phyloP scores from a whole-genome alignment of 2,113 vertebrate genomes.

The cat (Felis catus) region DNA sequence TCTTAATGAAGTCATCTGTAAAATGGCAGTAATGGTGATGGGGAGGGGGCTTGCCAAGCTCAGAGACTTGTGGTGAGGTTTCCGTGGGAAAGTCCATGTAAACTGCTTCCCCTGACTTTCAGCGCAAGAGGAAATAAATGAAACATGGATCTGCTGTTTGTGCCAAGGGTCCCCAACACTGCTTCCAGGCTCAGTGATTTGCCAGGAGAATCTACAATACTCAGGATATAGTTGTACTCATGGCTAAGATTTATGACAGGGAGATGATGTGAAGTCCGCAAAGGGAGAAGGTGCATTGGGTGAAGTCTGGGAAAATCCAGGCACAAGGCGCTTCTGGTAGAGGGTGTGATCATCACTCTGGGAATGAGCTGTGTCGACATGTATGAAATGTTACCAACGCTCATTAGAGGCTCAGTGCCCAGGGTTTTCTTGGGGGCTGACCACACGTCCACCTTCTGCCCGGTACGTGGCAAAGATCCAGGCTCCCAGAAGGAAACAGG shows the following conservation, averaged over 20 bases:
- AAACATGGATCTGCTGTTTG: background rate
- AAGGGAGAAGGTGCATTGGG: background rate
- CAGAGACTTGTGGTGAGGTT: background rate
- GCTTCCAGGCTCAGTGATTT: background rate
- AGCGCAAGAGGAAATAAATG: background rate
- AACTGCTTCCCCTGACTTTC: background rate
- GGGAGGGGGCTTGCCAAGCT: background rate
- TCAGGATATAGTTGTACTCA: background rate
- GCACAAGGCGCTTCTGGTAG: fast-evolving
- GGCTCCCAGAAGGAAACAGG: background rate
- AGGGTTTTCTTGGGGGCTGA: background rate
- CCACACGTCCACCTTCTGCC: background rate
- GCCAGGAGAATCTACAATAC: background rate
- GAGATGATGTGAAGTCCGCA: background rate
- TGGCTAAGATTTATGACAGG: background rate
- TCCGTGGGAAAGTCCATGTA: background rate
- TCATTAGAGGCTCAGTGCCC: background rate
- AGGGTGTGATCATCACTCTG: background rate
- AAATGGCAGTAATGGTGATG: background rate
- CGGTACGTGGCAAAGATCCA: background rate
- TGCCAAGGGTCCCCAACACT: background rate
- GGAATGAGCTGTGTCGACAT: fast-evolving
- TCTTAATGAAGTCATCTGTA: background rate
- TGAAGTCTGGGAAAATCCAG: background rate
- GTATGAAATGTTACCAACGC: too few species aligned